Evolutionary conservation across 35 echinoderm and acorn worm genomes (phyloP).

Genomic region (Stichopus chloronotus): DNA sequence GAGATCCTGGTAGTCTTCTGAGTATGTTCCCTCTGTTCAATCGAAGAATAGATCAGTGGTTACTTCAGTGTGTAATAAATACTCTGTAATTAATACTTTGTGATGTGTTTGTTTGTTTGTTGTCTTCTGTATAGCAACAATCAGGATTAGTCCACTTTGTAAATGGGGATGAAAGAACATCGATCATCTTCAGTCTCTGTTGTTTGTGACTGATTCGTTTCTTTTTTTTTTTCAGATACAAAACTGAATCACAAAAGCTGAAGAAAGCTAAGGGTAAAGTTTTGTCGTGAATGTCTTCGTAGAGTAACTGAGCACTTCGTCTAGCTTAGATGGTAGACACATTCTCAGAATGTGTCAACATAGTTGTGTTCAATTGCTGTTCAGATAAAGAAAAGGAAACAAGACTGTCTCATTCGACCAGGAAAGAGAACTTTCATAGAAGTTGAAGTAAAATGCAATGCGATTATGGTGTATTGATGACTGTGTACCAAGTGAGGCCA

Average conservation of each 20-base stretch:
- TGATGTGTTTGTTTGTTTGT: too few relatives aligned
- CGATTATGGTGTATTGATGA: not conserved
- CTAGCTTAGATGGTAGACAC: not conserved
- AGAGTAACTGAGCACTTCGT: not conserved
- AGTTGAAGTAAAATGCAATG: not conserved
- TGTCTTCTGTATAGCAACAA: too few relatives aligned
- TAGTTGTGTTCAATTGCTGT: not conserved
- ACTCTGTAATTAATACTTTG: too few relatives aligned
- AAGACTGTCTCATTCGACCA: not conserved
- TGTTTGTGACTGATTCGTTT: not conserved
- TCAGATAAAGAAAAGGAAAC: not conserved
- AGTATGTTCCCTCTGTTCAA: too few relatives aligned
- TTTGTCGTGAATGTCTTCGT: not conserved
- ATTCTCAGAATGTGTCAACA: not conserved
- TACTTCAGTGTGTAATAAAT: too few relatives aligned
- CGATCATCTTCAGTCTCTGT: not conserved
- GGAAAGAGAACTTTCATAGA: not conserved
- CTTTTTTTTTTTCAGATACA: not conserved
- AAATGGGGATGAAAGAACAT: not conserved
- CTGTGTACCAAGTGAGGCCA: too few relatives aligned
- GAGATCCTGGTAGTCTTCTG: too few relatives aligned
- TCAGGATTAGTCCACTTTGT: too few relatives aligned
- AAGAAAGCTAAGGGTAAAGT: slow-evolving; percentile 16
- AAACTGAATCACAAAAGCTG: slow-evolving; percentile 1
- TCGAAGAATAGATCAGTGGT: too few relatives aligned